Percentiles rank a stretch among this genome's conserved stretches.
Evolutionary conservation across 2,888 invertebrate genomes (phyloP).

Genomic region (Idaea dimidiata): DNA sequence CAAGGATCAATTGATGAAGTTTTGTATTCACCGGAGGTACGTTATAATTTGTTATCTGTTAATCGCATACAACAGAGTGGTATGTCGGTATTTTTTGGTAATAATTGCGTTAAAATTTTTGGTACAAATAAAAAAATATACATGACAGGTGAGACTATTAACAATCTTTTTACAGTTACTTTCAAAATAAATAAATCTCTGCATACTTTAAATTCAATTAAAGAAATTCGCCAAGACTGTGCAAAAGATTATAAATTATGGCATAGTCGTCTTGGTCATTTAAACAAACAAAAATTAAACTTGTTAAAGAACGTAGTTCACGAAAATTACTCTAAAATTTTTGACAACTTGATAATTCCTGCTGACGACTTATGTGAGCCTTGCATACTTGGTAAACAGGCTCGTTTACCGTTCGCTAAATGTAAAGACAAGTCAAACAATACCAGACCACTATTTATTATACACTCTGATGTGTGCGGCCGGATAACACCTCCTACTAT

Average conservation of each 20-base stretch:
- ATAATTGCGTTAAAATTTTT: constrained; percentile 6
- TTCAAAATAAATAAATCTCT: constrained; percentile 7
- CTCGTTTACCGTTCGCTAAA: constrained; percentile 7
- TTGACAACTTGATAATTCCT: constrained; percentile 3
- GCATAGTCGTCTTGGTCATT: constrained; percentile 9
- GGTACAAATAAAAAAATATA: constrained; percentile 5
- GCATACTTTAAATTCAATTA: constrained; percentile 1
- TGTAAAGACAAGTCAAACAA: constrained; percentile 3
- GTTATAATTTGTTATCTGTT: constrained; percentile 9
- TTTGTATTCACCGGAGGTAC: constrained; percentile 10
- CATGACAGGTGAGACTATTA: constrained; percentile 4
- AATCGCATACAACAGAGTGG: constrained; percentile 10
- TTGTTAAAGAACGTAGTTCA: constrained; percentile 8
- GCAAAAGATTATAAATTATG: constrained; percentile 7
- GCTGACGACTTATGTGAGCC: constrained; percentile 8
- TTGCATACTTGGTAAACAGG: constrained; percentile 7
- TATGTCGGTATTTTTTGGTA: constrained; percentile 10
- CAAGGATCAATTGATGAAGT: constrained; percentile 10
- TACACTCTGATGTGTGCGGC: constrained; percentile 7
- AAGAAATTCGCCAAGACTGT: background rate
- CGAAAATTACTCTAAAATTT: constrained; percentile 1
- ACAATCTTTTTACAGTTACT: constrained; percentile 6
- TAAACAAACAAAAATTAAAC: constrained; percentile 10
- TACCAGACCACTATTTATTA: constrained; percentile 1
- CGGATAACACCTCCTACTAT: background rate